A percentile compares a stretch with the other conserved stretches of the same genome.
phyloP scores from a whole-genome alignment of 2,888 invertebrate species.

The Diloba caeruleocephala region DNA sequence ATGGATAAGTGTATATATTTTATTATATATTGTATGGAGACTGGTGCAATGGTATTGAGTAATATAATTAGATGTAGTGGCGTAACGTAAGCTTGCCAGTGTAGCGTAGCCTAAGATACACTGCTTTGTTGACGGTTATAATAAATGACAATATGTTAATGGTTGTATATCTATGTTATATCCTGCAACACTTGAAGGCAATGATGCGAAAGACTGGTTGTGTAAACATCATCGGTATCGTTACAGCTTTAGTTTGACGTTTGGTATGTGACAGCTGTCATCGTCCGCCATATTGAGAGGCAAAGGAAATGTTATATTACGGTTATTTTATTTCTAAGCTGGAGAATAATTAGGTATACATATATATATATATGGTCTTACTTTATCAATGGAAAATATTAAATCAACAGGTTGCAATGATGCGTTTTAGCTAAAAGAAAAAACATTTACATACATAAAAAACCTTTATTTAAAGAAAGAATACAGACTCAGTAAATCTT shows the following conservation, averaged over 20 bases:
- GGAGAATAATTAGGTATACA: background rate
- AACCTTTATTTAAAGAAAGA: too few species aligned
- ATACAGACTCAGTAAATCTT: too few species aligned
- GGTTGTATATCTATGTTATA: conserved; percentile 59
- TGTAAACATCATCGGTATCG: conserved; percentile 17
- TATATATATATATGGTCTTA: too few species aligned
- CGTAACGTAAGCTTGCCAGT: conserved; percentile 42
- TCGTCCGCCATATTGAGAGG: background rate
- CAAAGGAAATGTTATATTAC: background rate
- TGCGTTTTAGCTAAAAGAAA: too few species aligned
- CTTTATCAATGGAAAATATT: too few species aligned
- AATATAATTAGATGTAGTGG: conserved; percentile 51
- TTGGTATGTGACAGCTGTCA: conserved; percentile 24
- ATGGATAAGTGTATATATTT: conserved; percentile 64
- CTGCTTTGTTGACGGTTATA: conserved; percentile 63
- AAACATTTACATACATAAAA: too few species aligned
- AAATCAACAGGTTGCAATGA: too few species aligned
- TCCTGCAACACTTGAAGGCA: conserved; percentile 60
- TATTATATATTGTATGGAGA: conserved; percentile 70
- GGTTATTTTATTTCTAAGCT: background rate
- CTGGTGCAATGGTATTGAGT: conserved; percentile 70
- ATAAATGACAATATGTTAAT: conserved; percentile 79
- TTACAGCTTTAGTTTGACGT: conserved; percentile 11
- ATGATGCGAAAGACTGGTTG: conserved; percentile 49
- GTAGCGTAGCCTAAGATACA: conserved; percentile 49